Base-by-base conservation (phyloP, 2,113 vertebrate species). In the Todiramphus saurophagus region DNA sequence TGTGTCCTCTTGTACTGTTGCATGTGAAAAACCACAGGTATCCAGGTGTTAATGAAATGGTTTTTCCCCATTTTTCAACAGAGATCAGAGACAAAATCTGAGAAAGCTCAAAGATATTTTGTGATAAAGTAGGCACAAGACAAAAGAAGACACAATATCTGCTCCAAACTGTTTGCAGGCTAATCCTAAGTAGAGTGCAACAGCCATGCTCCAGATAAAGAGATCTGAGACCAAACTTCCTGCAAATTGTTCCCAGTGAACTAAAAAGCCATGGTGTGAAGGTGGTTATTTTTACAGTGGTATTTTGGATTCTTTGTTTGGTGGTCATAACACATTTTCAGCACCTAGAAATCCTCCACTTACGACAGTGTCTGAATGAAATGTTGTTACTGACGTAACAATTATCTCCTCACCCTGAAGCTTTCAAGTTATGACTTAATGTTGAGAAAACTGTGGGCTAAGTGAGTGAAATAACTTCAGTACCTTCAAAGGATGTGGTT, bases 401-500 rank as follows among this genome's bases (percentile, higher is more conserved):
- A 93, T 95, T 93, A 96, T 94, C 92, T 97, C 72, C 70, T 93
- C 89, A 89, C 8, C 30, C 87, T 56, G 51, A 15, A 81, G 62
- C 83, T 96, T 93, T 93, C 91, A 93, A 94, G 58, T 81, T 89
- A 94, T 89, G 95, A 97, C 91, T 94, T 95, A 95, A 93, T 63
- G 91, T 66, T 95, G 95, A 96, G 89, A 97, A 97, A 96, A 95
- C 87, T 96, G 94, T 94, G 91, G 91, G 94, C 87, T 96, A 96
- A 95, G 83, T 87, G 89, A 94, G 86, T 95, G 91, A 97, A 87
- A 94, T 82, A 95, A 76, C 94, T 96, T 74, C 69, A 94, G 55
- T 95, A 94, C 84, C 96, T 97, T 96, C 95, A 97, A 97, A 95
- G 90, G 89, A 94, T 96, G 96, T 93, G 94, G 94, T 96, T 96